A percentile compares a stretch with the other conserved stretches of the same genome.
Conservation (phyloP, 2,113 vertebrate species). For the Podarcis cretensis region DNA sequence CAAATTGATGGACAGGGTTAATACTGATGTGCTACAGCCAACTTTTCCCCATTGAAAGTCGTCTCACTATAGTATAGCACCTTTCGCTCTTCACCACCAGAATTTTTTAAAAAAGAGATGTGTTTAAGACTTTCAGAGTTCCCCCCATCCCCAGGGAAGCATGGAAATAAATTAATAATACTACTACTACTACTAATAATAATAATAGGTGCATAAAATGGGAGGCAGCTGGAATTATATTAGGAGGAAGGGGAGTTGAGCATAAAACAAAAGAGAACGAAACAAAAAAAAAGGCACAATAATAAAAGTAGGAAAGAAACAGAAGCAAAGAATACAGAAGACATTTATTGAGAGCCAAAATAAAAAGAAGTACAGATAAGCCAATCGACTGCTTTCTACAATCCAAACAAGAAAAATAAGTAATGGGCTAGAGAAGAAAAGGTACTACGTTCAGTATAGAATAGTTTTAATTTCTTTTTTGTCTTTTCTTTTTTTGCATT, state of each 20-base stretch:
- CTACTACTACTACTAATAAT: too few species aligned
- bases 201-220: constrained; percentile 34
- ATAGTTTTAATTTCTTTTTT: constrained; percentile 79
- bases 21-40: too few species aligned
- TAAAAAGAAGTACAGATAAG: constrained; percentile 71
- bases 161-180: background rate
- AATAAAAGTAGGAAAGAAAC: constrained; percentile 64
- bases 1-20: too few species aligned
- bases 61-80: too few species aligned
- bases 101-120: background rate
- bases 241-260: constrained; percentile 50
- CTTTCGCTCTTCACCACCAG: background rate
- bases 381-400: constrained; percentile 73
- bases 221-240: constrained; percentile 51
- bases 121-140: background rate
- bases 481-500: constrained; percentile 59
- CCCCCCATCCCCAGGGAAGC: constrained; percentile 29
- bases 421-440: constrained; percentile 70
- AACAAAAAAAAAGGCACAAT: constrained; percentile 39
- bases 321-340: constrained; percentile 75
- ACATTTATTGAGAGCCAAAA: constrained; percentile 81
- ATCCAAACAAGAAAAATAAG: constrained; percentile 70
- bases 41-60: too few species aligned
- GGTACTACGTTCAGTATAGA: constrained; percentile 77
- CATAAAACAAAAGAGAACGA: constrained; percentile 24